phyloP scores from a whole-genome alignment of 2,888 invertebrate genomes.

The Acheta domesticus region DNA sequence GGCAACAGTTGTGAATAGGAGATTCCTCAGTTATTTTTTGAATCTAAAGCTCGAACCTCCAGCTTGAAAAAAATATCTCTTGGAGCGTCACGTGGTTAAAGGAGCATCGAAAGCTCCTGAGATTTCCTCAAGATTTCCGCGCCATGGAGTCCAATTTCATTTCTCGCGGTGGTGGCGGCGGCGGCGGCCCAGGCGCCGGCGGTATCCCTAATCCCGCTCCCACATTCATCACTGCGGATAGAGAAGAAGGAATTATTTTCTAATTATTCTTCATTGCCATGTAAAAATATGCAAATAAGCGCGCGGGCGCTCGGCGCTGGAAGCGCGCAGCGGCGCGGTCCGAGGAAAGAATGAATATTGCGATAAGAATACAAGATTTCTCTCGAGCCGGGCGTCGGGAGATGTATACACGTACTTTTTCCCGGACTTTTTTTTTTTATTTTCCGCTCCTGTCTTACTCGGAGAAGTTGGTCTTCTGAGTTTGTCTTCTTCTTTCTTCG shows the following conservation, averaged over 20 bases:
- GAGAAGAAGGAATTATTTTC: conserved; percentile 36
- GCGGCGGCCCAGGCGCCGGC: not conserved
- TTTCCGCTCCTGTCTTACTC: not conserved
- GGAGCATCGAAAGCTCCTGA: no score
- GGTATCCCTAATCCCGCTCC: not conserved
- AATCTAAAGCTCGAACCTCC: not conserved
- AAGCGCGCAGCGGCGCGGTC: no score
- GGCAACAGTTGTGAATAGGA: no score
- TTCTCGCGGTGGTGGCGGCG: not conserved
- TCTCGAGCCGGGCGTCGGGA: conserved; percentile 20
- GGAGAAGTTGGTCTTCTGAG: not conserved
- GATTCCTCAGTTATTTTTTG: no score
- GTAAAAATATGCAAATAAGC: conserved; percentile 38
- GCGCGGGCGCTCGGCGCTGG: conserved; percentile 2
- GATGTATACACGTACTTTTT: conserved; percentile 12
- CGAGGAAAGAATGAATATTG: conserved; percentile 30
- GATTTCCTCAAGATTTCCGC: no score
- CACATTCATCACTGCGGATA: conserved; percentile 25
- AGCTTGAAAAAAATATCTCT: not conserved
- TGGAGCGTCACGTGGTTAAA: not conserved
- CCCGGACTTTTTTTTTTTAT: not conserved
- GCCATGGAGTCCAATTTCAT: no score
- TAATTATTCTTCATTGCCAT: conserved; percentile 38
- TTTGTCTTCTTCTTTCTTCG: not conserved
- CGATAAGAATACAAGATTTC: conserved; percentile 32